Evolutionary conservation across 2,113 vertebrate species (phyloP).

Genomic region (Lepisosteus oculatus): DNA sequence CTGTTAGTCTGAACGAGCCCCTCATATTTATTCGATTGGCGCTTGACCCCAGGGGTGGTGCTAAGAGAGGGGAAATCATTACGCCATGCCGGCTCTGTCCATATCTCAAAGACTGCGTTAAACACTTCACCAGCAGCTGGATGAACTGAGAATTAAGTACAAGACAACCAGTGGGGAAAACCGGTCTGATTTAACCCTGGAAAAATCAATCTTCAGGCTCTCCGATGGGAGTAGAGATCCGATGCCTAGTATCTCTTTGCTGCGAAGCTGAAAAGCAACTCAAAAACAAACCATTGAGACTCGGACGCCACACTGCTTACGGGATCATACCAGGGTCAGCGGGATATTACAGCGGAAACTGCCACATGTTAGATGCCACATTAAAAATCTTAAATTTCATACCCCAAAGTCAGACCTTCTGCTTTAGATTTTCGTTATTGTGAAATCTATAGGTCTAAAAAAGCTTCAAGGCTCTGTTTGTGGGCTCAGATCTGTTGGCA

Average conservation of each 20-base stretch:
- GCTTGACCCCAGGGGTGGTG: constrained; percentile 28
- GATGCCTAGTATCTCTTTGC: background rate
- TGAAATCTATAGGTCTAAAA: too few relatives aligned
- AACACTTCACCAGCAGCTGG: constrained; percentile 17
- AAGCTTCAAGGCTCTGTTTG: too few relatives aligned
- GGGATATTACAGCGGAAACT: too few relatives aligned
- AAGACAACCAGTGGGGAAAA: background rate
- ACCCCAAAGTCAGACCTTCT: too few relatives aligned
- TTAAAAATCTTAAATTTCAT: too few relatives aligned
- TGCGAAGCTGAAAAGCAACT: too few relatives aligned
- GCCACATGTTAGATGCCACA: too few relatives aligned
- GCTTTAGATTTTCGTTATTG: too few relatives aligned
- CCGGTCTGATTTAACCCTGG: background rate
- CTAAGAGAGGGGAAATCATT: constrained; percentile 35
- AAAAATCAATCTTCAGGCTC: constrained; percentile 2
- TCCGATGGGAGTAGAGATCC: background rate
- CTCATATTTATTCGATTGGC: constrained; percentile 38
- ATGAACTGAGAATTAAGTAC: constrained; percentile 16
- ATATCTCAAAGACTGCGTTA: constrained; percentile 21
- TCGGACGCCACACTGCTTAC: too few relatives aligned
- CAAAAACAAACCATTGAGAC: too few relatives aligned
- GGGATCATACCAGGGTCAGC: too few relatives aligned
- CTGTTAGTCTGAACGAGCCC: constrained; percentile 7
- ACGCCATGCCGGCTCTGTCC: constrained; percentile 32
- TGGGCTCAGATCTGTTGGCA: too few relatives aligned